These are phyloP conservation scores for Harlomillsia oculata DNA, from an alignment of 1,140 invertebrate species.

Conservation along the genomic window DNA sequence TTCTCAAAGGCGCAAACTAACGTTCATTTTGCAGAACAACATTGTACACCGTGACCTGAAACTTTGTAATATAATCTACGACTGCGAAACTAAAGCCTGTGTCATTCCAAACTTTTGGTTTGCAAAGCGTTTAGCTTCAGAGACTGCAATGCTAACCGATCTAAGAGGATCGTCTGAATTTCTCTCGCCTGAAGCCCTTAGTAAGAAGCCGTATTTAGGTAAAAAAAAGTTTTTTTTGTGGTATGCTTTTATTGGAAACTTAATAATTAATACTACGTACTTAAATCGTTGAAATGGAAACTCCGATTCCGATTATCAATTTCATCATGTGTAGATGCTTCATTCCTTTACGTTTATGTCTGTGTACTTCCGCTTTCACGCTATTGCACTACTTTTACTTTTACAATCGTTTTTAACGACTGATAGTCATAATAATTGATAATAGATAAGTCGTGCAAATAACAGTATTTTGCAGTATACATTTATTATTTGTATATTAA, in stretches of 20 bases:
- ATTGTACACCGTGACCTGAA: slow-evolving; percentile 75
- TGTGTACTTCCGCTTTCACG: no score
- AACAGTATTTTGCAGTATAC: no score
- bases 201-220: slow-evolving; percentile 60
- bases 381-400: no score
- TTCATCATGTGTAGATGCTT: no score
- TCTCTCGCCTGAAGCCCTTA: slow-evolving; percentile 71
- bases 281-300: no score
- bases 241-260: no score
- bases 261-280: no score
- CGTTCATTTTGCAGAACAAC: slow-evolving; percentile 52
- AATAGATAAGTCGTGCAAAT: background rate
- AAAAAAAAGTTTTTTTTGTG: no score
- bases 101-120: slow-evolving; percentile 73
- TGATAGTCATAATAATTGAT: background rate
- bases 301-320: no score
- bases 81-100: slow-evolving; percentile 57
- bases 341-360: no score
- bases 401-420: background rate
- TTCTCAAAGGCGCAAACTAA: background rate
- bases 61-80: slow-evolving; percentile 67
- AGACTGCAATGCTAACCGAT: slow-evolving; percentile 63
- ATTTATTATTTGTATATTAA: no score
- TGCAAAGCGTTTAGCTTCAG: slow-evolving; percentile 64
- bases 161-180: slow-evolving; percentile 74